Evolutionary conservation across 35 echinoderm and acorn worm species (phyloP), one percentile per base, ranked within the genome.

Genomic region (Ptychodera flava): DNA sequence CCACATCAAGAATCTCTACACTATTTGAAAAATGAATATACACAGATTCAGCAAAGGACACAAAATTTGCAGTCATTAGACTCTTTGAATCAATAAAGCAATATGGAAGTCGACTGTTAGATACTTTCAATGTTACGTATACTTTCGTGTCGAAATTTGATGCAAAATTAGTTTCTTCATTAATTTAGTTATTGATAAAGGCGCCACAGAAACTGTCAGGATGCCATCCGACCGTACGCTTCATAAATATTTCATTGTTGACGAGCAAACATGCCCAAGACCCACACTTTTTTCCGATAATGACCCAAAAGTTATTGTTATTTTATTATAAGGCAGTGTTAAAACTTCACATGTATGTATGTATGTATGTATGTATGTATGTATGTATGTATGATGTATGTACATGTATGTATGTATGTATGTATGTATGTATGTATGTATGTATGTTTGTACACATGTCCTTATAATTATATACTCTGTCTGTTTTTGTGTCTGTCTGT

Each of bases 361-460:
- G 45, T 64, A 64, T 64, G 45, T 64, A 22, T 64, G 45, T 64
- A 22, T 64, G 45, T 64, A 22, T 64, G 45, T 64, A 22, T 64
- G 45, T 64, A 22, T 64, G 45, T 64, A 22, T 64, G 45, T 64
- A 22, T 64, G 45, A 22, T 22, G 22, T 64, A 22, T 22, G 22
- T 64, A 22, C 45, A 64, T 64, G 45, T 22, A 64, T 64, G 45
- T 22, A 64, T 64, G 45, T 64, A 64, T 64, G 45, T 64, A 64
- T 64, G 45, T 64, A 64, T 64, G 45, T 64, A 64, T 64, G 45
- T 64, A 64, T 64, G 45, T 64, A 64, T 64, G 45, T 64, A 64
- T 64, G 45, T 64, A 64, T 64, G 45, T 64, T 12, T 64, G 45
- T 64, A 64, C 22, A 22, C 22, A 64, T 64, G 45, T 64, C 6